These are phyloP conservation scores for Drosophila parvula DNA, from an alignment of 1,140 invertebrate species.

Conservation along the genomic window DNA sequence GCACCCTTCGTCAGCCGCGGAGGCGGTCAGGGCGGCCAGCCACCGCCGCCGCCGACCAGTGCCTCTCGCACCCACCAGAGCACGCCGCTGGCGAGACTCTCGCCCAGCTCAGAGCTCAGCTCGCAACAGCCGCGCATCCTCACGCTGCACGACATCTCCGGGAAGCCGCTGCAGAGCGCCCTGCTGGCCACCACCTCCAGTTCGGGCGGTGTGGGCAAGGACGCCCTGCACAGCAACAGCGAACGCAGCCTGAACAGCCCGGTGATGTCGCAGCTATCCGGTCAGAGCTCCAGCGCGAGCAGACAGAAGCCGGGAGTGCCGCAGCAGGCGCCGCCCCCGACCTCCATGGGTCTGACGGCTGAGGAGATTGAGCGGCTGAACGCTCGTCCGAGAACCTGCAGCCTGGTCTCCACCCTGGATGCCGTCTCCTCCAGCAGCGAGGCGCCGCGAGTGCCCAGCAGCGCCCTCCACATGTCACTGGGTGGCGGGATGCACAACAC, in stretches of 20 bases:
- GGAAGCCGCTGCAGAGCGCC: constrained; percentile 94
- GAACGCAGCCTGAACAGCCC: constrained; percentile 95
- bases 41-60: constrained; percentile 85
- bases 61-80: constrained; percentile 91
- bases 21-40: constrained; percentile 86
- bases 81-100: constrained; percentile 94
- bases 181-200: constrained; percentile 94
- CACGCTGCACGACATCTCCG: constrained; percentile 96
- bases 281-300: constrained; percentile 91
- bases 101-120: constrained; percentile 95
- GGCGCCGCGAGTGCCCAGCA: constrained; percentile 88
- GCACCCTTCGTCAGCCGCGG: constrained; percentile 87
- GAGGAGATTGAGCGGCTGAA: constrained; percentile 97
- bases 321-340: constrained; percentile 86
- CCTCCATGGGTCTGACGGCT: constrained; percentile 93
- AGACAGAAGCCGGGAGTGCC: constrained; percentile 86
- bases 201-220: constrained; percentile 92
- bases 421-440: constrained; percentile 96
- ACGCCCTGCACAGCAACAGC: constrained; percentile 93
- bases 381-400: constrained; percentile 92
- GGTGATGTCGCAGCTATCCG: constrained; percentile 94
- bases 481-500: constrained; percentile 87
- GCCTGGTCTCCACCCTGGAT: constrained; percentile 95
- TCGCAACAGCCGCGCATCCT: constrained; percentile 95
- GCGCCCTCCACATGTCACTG: constrained; percentile 86